Conservation (phyloP, 1,140 invertebrate genomes). For the Geopemphigus sp. region DNA sequence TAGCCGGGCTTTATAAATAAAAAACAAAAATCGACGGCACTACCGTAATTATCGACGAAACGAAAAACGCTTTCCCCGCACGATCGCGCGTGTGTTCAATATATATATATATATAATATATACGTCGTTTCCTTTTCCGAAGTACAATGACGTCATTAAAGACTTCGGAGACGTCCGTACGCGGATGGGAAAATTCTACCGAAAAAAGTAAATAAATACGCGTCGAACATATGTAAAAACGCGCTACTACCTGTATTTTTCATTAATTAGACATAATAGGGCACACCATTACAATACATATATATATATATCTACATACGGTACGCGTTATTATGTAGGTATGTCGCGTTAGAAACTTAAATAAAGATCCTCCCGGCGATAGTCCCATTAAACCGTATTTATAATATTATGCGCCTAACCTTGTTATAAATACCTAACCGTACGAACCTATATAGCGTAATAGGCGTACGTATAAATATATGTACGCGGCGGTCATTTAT, state of each 20-base stretch:
- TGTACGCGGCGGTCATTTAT: neutral
- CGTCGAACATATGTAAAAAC: neutral
- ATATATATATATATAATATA: neutral
- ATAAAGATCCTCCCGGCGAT: neutral
- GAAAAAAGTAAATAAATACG: constrained; percentile 10
- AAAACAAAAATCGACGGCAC: no score
- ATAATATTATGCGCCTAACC: neutral
- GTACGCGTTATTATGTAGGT: neutral
- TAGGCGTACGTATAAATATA: neutral
- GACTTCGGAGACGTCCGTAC: neutral
- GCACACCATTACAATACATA: neutral
- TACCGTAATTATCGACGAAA: no score
- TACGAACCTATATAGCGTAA: neutral
- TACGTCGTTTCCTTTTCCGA: constrained; percentile 7
- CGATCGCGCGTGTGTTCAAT: no score
- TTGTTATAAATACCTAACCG: neutral
- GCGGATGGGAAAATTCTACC: neutral
- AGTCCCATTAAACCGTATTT: neutral
- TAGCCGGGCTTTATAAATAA: no score
- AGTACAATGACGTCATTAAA: constrained; percentile 20
- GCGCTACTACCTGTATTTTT: no score
- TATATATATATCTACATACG: neutral
- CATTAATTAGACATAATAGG: constrained; percentile 14
- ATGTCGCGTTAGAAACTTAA: constrained; percentile 10
- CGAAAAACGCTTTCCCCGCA: no score